Conservation (phyloP, 2,113 vertebrate genomes). For the Xiphophorus hellerii region DNA sequence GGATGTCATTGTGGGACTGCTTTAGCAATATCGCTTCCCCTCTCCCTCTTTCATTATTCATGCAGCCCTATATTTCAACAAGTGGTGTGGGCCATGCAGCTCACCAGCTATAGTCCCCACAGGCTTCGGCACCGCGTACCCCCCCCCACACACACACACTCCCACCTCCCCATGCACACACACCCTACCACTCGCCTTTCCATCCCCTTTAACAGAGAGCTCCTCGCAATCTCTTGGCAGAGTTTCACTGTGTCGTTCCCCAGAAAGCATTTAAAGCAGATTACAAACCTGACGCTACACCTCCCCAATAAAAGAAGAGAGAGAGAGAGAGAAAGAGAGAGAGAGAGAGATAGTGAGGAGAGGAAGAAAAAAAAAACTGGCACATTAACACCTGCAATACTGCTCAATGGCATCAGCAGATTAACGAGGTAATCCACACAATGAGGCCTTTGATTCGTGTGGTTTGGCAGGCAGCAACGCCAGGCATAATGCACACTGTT, state of each 20-base stretch:
- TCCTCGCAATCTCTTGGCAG: conserved; percentile 68
- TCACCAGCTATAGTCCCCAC: conserved; percentile 52
- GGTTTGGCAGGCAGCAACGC: conserved; percentile 73
- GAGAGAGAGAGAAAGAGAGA: background rate
- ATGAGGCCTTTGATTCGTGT: conserved; percentile 79
- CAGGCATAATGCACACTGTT: conserved; percentile 75
- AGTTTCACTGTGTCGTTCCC: conserved; percentile 71
- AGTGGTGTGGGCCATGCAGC: conserved; percentile 64
- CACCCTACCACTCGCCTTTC: no score
- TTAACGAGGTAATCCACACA: conserved; percentile 82
- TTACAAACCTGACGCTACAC: conserved; percentile 76
- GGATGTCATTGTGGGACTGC: conserved; percentile 65
- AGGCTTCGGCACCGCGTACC: conserved; percentile 49
- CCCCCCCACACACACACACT: conserved; percentile 9
- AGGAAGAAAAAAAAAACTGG: conserved; percentile 55
- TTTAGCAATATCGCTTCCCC: conserved; percentile 64
- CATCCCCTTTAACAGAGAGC: conserved; percentile 58
- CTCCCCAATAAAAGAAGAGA: conserved; percentile 70
- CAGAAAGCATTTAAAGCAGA: conserved; percentile 81
- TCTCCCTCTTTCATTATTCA: conserved; percentile 73
- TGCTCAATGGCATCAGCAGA: conserved; percentile 80
- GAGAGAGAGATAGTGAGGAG: background rate
- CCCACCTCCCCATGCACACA: no score
- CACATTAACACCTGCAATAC: conserved; percentile 79
- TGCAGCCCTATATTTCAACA: conserved; percentile 74